phyloP scores from a whole-genome alignment of 2,113 vertebrate genomes.

The Hymenochirus boettgeri region DNA sequence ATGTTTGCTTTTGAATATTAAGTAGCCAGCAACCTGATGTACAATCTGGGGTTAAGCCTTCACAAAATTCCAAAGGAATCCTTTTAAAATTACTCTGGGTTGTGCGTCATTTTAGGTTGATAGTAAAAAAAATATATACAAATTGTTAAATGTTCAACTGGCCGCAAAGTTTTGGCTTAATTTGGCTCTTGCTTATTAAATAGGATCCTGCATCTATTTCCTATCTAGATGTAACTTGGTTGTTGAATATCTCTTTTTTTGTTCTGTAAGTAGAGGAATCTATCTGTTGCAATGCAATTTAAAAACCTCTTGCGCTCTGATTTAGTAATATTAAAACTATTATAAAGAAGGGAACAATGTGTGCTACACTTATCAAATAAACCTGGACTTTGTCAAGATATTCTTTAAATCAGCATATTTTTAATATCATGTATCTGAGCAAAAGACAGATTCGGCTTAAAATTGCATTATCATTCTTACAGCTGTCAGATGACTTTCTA shows the following conservation, averaged over 20 bases:
- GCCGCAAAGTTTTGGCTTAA: too few relatives aligned
- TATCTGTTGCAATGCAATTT: slow-evolving; percentile 9
- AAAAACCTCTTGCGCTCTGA: slow-evolving; percentile 8
- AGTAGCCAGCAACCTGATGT: too few relatives aligned
- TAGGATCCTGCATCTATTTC: too few relatives aligned
- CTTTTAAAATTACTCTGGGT: too few relatives aligned
- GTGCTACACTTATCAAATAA: slow-evolving; percentile 18
- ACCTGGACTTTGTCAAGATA: slow-evolving; percentile 10
- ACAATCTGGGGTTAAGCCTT: too few relatives aligned
- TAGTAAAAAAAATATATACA: too few relatives aligned
- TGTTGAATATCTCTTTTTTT: slow-evolving; percentile 3
- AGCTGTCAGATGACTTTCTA: slow-evolving; percentile 11
- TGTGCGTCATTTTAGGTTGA: too few relatives aligned
- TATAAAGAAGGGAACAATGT: background rate
- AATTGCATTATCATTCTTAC: slow-evolving; percentile 30
- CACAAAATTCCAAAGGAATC: too few relatives aligned
- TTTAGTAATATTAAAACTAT: background rate
- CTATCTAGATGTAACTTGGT: too few relatives aligned
- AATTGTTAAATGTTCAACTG: too few relatives aligned
- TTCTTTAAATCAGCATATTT: slow-evolving; percentile 4
- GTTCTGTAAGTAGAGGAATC: slow-evolving; percentile 17
- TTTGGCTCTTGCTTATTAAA: too few relatives aligned
- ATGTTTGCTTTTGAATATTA: too few relatives aligned
- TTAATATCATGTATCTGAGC: slow-evolving; percentile 9
- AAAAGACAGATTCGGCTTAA: slow-evolving; percentile 23